A percentile compares a stretch with the other conserved stretches of the same genome.
These are phyloP conservation scores for Arenaria interpres DNA, from an alignment of 2,113 vertebrate genomes.

Conservation along the genomic window DNA sequence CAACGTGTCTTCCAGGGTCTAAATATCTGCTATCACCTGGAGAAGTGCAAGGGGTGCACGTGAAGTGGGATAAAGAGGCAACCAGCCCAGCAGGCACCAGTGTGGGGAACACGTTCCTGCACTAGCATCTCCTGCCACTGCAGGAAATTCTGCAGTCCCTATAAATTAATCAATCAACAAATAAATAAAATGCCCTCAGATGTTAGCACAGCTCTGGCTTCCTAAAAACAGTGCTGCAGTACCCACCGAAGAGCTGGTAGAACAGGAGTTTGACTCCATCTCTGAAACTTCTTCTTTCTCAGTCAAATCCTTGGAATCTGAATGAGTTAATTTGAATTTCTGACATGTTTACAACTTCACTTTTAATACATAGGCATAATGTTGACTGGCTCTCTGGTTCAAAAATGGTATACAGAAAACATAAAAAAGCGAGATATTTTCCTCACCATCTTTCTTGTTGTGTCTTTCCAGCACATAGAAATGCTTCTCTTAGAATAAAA, in stretches of 20 bases:
- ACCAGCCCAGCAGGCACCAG: no score
- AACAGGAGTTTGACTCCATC: neutral
- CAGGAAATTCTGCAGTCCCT: neutral
- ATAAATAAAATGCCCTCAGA: neutral
- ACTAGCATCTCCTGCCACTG: neutral
- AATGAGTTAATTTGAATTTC: neutral
- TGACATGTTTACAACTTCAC: accelerated
- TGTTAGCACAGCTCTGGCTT: neutral
- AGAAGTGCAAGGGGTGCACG: no score
- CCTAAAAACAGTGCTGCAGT: neutral
- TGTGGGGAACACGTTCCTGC: neutral
- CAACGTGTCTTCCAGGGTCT: neutral
- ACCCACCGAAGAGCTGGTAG: neutral
- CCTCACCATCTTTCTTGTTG: neutral
- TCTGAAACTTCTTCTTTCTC: neutral
- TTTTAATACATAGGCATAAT: neutral
- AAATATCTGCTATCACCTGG: neutral
- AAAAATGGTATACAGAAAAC: accelerated
- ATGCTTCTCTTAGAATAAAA: neutral
- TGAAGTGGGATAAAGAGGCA: neutral
- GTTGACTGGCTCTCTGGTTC: neutral
- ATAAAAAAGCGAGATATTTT: neutral
- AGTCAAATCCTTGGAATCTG: neutral
- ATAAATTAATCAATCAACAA: neutral
- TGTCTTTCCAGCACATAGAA: neutral